Percentiles rank a stretch among this genome's conserved stretches.
These are phyloP conservation scores for Drosophila rhopaloa DNA, from an alignment of 1,140 invertebrate genomes.

Conservation along the genomic window DNA sequence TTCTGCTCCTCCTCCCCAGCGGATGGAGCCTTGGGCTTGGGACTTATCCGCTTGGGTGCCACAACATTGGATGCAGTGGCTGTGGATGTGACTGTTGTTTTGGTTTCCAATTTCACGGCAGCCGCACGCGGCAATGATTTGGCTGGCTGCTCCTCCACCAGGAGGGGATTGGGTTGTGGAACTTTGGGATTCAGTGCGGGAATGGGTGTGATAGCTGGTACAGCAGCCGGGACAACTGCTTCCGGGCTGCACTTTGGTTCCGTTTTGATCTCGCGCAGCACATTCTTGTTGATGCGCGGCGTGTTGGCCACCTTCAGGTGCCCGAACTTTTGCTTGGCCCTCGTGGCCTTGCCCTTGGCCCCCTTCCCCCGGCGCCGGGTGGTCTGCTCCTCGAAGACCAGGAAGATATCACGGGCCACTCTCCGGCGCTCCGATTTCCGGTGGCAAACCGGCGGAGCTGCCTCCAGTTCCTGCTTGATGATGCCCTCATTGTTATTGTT, in stretches of 20 bases:
- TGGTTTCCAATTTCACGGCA: slow-evolving; percentile 76
- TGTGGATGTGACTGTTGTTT: slow-evolving; percentile 40
- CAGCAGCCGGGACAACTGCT: slow-evolving; percentile 1
- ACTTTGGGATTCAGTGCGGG: slow-evolving; percentile 1
- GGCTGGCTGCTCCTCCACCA: slow-evolving; percentile 7
- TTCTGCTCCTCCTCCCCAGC: not conserved
- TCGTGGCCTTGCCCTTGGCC: slow-evolving; percentile 50
- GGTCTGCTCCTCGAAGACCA: slow-evolving; percentile 80
- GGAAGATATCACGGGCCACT: slow-evolving; percentile 81
- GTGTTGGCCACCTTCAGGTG: slow-evolving; percentile 76
- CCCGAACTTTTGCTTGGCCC: slow-evolving; percentile 76
- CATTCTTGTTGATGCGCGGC: slow-evolving; percentile 62
- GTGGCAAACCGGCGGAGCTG: slow-evolving; percentile 68
- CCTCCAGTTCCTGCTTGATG: slow-evolving; percentile 69
- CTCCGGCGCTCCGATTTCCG: slow-evolving; percentile 80
- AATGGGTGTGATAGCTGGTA: not conserved
- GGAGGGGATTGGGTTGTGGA: not conserved
- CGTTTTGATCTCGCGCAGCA: slow-evolving; percentile 80
- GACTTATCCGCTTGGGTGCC: slow-evolving; percentile 13
- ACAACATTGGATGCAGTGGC: slow-evolving; percentile 26
- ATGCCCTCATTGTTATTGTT: slow-evolving; percentile 19
- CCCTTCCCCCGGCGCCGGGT: slow-evolving; percentile 65
- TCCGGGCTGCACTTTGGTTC: slow-evolving; percentile 75
- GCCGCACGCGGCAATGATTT: slow-evolving; percentile 46
- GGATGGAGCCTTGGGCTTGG: slow-evolving; percentile 23